phyloP scores from a whole-genome alignment of 2,888 invertebrate species.

The Dasypogon diadema region DNA sequence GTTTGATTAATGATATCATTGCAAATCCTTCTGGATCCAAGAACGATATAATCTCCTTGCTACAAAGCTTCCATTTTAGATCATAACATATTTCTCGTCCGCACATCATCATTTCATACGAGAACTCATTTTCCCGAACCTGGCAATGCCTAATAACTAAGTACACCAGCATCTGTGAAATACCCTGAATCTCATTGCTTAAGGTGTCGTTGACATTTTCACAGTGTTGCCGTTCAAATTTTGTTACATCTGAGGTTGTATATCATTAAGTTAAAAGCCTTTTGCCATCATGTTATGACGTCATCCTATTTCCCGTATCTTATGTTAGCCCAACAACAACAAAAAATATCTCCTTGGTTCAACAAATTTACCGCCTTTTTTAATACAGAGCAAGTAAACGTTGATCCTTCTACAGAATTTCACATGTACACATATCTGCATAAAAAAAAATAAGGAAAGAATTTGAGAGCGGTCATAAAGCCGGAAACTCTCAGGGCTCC shows the following conservation, averaged over 20 bases:
- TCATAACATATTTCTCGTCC: too few species aligned
- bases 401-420: neutral
- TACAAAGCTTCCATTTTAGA: too few species aligned
- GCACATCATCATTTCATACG: too few species aligned
- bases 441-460: conserved; percentile 7
- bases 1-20: too few species aligned
- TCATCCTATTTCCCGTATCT: too few species aligned
- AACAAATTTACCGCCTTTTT: conserved; percentile 28
- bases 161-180: too few species aligned
- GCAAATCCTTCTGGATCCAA: too few species aligned
- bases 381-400: neutral
- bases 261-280: conserved; percentile 48
- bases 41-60: too few species aligned
- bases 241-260: conserved; percentile 61
- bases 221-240: conserved; percentile 5
- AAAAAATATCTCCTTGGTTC: conserved; percentile 3
- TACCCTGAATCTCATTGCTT: too few species aligned
- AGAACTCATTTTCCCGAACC: too few species aligned
- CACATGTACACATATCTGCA: neutral
- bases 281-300: conserved; percentile 39
- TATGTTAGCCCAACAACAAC: too few species aligned
- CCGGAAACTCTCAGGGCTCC: neutral
- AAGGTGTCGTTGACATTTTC: neutral
- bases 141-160: too few species aligned
- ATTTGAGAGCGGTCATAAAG: neutral